phyloP scores from a whole-genome alignment of 2,888 invertebrate species.

The Anthoptus insignis region DNA sequence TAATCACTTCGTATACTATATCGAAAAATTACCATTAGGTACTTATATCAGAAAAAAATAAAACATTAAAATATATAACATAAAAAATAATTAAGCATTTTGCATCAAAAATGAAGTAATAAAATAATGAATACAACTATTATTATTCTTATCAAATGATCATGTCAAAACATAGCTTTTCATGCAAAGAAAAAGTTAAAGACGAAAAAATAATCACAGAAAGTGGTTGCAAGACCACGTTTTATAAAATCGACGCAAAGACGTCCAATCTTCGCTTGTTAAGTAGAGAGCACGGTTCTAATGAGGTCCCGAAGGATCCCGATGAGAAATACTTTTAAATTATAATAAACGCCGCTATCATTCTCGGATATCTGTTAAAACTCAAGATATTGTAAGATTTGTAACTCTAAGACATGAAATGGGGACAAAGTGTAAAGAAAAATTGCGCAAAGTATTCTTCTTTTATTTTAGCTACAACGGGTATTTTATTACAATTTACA shows the following conservation, averaged over 20 bases:
- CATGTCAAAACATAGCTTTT: not conserved
- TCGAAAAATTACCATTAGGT: too few relatives aligned
- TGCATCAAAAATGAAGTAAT: too few relatives aligned
- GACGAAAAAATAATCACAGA: constrained; percentile 5
- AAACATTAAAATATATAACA: too few relatives aligned
- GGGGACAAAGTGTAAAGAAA: not conserved
- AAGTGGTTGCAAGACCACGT: constrained; percentile 46
- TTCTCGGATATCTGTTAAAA: constrained; percentile 1
- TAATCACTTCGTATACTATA: too few relatives aligned
- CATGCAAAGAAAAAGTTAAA: not conserved
- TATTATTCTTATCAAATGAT: not conserved
- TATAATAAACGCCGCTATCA: constrained; percentile 10
- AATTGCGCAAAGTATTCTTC: not conserved
- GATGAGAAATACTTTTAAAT: constrained; percentile 4
- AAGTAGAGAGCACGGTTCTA: constrained; percentile 52
- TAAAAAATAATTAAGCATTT: too few relatives aligned
- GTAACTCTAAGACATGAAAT: not conserved
- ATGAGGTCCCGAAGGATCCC: constrained; percentile 64
- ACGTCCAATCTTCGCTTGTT: constrained; percentile 50
- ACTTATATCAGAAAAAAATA: too few relatives aligned
- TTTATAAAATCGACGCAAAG: constrained; percentile 38
- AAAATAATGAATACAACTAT: too few relatives aligned
- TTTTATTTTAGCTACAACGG: not conserved
- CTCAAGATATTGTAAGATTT: constrained; percentile 5
- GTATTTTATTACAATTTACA: not conserved